Evolutionary conservation across 2,113 vertebrate genomes (phyloP).

Genomic region (Mesitornis unicolor): DNA sequence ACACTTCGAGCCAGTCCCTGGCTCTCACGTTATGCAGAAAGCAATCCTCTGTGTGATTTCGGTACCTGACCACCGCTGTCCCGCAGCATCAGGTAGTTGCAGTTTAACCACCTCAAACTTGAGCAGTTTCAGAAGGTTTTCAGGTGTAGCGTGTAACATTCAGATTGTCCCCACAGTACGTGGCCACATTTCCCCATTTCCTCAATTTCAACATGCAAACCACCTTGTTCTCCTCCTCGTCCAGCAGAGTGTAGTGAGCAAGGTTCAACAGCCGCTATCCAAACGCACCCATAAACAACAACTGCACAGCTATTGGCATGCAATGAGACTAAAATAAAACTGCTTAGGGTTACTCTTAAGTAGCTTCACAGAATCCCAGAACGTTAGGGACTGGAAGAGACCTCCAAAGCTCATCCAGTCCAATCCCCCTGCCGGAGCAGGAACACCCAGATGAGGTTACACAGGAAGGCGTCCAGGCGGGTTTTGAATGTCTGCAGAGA

Average conservation of each 20-base stretch:
- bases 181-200: not conserved
- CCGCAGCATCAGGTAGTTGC: rapidly evolving
- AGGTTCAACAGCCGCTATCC: not conserved
- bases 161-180: rapidly evolving
- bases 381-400: too few relatives aligned
- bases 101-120: not conserved
- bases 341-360: not conserved
- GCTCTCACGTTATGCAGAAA: too few relatives aligned
- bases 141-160: not conserved
- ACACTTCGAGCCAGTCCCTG: too few relatives aligned
- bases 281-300: not conserved
- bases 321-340: rapidly evolving
- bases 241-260: not conserved
- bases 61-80: not conserved
- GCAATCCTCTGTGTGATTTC: rapidly evolving
- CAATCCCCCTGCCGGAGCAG: too few relatives aligned
- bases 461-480: too few relatives aligned
- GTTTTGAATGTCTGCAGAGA: too few relatives aligned
- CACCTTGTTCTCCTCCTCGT: rapidly evolving
- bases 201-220: not conserved
- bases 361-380: too few relatives aligned
- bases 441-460: too few relatives aligned
- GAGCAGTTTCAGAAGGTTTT: not conserved
- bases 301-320: too few relatives aligned
- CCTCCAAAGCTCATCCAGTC: too few relatives aligned